Evolutionary conservation across 2,797 vertebrate genomes (phyloP).

Genomic region (Apogon talboti): DNA sequence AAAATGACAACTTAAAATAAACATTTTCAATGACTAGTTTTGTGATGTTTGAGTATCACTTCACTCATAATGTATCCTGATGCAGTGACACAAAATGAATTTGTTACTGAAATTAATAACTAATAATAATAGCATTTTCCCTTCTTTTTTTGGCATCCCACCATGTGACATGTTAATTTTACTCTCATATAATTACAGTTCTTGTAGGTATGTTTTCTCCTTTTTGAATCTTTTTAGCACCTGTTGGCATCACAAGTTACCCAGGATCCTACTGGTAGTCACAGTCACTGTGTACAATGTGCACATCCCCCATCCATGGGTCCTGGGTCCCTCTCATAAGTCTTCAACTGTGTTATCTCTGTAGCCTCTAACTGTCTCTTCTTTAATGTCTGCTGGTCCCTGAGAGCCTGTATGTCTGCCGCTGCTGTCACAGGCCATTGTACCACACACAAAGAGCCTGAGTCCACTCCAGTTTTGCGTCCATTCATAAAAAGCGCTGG

Average conservation of each 20-base stretch:
- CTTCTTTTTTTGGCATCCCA: too few species aligned
- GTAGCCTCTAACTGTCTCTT: conserved; percentile 34
- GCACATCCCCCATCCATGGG: conserved; percentile 4
- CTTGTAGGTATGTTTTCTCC: too few species aligned
- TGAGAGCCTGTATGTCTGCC: conserved; percentile 66
- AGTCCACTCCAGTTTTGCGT: conserved; percentile 72
- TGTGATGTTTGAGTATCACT: too few species aligned
- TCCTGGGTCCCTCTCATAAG: conserved; percentile 4
- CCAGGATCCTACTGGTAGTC: background rate
- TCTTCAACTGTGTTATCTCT: conserved; percentile 31
- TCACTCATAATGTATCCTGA: too few species aligned
- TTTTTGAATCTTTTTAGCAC: too few species aligned
- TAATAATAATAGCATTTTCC: too few species aligned
- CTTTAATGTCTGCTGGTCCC: conserved; percentile 51
- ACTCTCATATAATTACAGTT: too few species aligned
- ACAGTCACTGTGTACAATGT: background rate
- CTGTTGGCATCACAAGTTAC: background rate
- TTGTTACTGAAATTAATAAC: too few species aligned
- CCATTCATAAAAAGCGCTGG: conserved; percentile 74
- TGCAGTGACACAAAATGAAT: too few species aligned
- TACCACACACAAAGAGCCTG: conserved; percentile 71
- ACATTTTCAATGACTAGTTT: too few species aligned
- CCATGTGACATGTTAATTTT: too few species aligned
- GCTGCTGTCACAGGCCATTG: conserved; percentile 78
- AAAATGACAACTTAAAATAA: too few species aligned